Evolutionary conservation across 2,113 vertebrate species (phyloP), one percentile per base, ranked within the genome.

Genomic region (Trematocara nigrifrons): DNA sequence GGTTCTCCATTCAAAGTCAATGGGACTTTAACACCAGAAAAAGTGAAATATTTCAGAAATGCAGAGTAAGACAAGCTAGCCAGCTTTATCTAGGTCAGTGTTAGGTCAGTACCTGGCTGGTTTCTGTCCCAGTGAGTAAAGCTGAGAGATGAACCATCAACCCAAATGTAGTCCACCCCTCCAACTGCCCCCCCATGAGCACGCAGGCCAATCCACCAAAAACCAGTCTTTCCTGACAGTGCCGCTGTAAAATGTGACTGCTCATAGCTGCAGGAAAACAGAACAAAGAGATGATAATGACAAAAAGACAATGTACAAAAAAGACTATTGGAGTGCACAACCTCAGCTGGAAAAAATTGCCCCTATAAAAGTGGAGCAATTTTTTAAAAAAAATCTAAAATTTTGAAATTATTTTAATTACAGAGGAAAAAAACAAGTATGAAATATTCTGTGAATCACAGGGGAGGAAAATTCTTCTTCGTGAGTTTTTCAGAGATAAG

Each of bases 81-180:
- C 59, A 38, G 33, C 33, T 2, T 2, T 2, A 66, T 38, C 18
- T 38, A 66, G 61, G 5, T 10, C 3, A 20, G 12, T 7, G 15
- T 54, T 6, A 3, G 6, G 54, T 18, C 64, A 10, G 54, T 93
- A 97, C 96, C 94, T 90, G 96, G 96, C 91, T 96, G 94, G 35
- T 95, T 74, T 84, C 85, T 91, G 85, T 96, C 95, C 96, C 96
- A 97, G 94, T 97, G 94, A 33, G 95, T 95, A 90, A 94, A 97
- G 16, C 94, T 94, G 20, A 96, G 85, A 6, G 93, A 56, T 2
- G 13, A 76, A 4, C 87, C 93, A 4, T 95, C 94, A 84, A 96
- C 96, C 96, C 96, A 97, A 66, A 89, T 11, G 82, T 97, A 97
- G 89, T 97, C 95, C 40, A 97, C 94, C 2, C 96, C 96, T 47